Base-by-base conservation (phyloP, 1,140 invertebrate genomes). In the Lepidurus arcticus region DNA sequence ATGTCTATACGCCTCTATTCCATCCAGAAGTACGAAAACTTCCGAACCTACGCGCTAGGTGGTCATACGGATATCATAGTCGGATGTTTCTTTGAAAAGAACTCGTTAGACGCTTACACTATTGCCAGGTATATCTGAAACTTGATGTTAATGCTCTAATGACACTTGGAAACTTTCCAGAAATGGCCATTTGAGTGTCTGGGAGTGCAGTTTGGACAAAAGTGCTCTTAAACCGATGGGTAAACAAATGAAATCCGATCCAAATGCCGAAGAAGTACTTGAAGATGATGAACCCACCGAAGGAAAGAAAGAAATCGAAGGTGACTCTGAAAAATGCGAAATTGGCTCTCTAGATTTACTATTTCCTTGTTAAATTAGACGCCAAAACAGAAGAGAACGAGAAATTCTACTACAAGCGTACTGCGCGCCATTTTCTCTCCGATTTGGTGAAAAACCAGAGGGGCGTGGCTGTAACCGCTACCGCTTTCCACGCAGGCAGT, bases 21-120 rank as follows among this genome's bases (percentile, higher is more conserved):
- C 9, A 83, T 95, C 1, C 88, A 92, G 76, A 91, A 90, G 81
- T 91, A 89, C 78, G 85, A 86, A 13, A 95, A 97, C 82, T 90
- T 94, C 80, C 88, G 88, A 26, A 89, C 88, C 42, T 90, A 89
- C 82, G 88, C 91, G 1, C 83, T 98, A 24, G 91, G 92, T 73
- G 86, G 93, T 42, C 95, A 98, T 84, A 91, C 90, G 0, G 93
- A 96, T 84, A 82, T 85, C 4, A 91, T 98, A 78, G 89, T 97
- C 9, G 90, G 89, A 1, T 92, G 92, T 79, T 97, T 94, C 84
- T 98, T 99, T 87, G 93, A 96, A 84, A 88, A 90, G 78, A 89
- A 94, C 76, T 92, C 90, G 81, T 89, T 97, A 81, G 92, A 98
- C 86, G 84, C 93, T 1, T 91, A 89, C 75, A 93, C 92, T 6